Evolutionary conservation across 2,888 invertebrate species (phyloP).

Genomic region (Piscicola geometra): DNA sequence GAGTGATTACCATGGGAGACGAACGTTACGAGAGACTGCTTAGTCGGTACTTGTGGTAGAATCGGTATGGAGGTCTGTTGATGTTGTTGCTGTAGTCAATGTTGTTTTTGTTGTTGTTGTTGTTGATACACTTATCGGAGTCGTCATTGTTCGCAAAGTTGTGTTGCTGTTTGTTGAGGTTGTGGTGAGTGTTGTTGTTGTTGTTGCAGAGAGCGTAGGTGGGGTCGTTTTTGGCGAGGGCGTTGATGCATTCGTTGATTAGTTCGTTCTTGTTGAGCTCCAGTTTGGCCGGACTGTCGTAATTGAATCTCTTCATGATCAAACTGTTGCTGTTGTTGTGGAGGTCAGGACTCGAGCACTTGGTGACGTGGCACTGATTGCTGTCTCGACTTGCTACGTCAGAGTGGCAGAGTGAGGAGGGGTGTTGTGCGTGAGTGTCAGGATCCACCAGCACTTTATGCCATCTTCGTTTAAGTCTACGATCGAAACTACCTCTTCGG

Average conservation of each 20-base stretch:
- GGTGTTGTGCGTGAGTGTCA: neutral
- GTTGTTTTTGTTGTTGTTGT: neutral
- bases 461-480: too few species aligned
- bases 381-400: neutral
- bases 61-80: slow-evolving; percentile 9
- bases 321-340: neutral
- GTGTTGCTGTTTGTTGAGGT: too few species aligned
- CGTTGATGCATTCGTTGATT: neutral
- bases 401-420: neutral
- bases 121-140: neutral
- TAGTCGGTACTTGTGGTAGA: slow-evolving; percentile 16
- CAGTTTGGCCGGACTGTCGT: neutral
- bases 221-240: neutral
- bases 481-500: too few species aligned
- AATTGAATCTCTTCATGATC: neutral
- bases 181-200: neutral
- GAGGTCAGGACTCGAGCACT: neutral
- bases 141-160: too few species aligned
- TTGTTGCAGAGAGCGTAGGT: neutral
- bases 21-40: neutral
- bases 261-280: neutral
- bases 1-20: too few species aligned
- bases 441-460: neutral
- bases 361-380: neutral
- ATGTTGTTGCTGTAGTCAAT: neutral